Conservation (phyloP, 1,140 invertebrate genomes). For the Cydia amplana region DNA sequence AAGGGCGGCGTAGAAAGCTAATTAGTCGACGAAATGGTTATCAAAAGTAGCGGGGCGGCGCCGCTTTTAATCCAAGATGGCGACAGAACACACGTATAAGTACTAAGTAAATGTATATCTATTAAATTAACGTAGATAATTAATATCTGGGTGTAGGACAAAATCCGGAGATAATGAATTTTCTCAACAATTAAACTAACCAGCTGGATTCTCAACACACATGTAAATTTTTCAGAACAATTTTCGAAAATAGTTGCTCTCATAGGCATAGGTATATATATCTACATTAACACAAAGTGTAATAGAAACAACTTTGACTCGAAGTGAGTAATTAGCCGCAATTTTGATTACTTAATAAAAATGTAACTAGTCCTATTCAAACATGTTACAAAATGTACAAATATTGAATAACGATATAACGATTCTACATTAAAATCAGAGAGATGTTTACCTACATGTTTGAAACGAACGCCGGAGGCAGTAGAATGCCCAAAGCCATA, state of each 20-base stretch:
- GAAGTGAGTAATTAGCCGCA: no score
- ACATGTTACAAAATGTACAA: no score
- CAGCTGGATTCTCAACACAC: no score
- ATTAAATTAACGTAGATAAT: neutral
- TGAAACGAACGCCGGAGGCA: neutral
- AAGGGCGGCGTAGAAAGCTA: constrained; percentile 21
- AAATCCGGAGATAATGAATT: no score
- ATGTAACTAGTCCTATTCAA: no score
- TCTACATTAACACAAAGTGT: no score
- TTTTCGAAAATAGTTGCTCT: no score
- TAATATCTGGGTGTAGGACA: neutral
- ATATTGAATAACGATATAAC: neutral
- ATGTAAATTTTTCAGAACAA: no score
- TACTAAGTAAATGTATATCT: neutral
- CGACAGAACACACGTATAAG: neutral
- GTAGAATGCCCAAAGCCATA: constrained; percentile 1
- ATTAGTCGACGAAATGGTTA: constrained; percentile 24
- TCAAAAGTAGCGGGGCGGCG: constrained; percentile 16
- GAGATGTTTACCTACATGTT: neutral
- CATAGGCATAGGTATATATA: no score
- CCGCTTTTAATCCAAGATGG: neutral
- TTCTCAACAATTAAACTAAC: no score
- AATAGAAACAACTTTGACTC: no score
- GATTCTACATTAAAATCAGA: neutral
- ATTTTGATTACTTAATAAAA: no score